Conservation (phyloP, 1,140 invertebrate genomes). For the Rhyacophila brunnea region DNA sequence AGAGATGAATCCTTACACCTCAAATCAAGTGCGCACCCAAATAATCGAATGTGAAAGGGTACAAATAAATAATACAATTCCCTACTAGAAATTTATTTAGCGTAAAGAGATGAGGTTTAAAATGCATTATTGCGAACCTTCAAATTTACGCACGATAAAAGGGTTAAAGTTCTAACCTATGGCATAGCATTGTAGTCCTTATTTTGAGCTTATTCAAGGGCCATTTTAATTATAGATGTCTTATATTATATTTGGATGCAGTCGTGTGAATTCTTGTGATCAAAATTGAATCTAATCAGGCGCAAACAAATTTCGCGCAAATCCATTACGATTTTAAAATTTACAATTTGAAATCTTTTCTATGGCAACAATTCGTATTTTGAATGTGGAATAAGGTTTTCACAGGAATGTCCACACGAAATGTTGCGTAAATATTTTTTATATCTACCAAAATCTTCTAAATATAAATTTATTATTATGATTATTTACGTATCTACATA, state of each 20-base stretch:
- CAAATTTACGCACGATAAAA: conserved; percentile 22
- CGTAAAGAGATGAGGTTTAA: conserved; percentile 34
- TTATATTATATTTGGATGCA: conserved; percentile 2
- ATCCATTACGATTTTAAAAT: conserved; percentile 10
- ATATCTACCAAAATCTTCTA: too few relatives aligned
- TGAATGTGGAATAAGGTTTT: too few relatives aligned
- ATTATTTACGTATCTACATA: too few relatives aligned
- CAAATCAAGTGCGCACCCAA: conserved; percentile 30
- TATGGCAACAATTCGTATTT: conserved; percentile 10
- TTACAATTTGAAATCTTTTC: conserved; percentile 10
- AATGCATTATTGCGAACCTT: conserved; percentile 21
- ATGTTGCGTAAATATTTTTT: too few relatives aligned
- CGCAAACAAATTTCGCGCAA: conserved; percentile 8
- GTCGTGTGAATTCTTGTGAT: conserved; percentile 13
- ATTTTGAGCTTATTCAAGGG: neutral
- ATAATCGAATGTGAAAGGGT: conserved; percentile 29
- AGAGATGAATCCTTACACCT: conserved; percentile 6
- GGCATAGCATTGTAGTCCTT: conserved; percentile 1
- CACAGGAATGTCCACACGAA: too few relatives aligned
- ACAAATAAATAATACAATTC: conserved; percentile 18
- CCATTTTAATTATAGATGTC: neutral
- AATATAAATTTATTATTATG: too few relatives aligned
- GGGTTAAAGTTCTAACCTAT: conserved; percentile 11
- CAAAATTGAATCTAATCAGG: conserved; percentile 23
- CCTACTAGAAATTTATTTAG: conserved; percentile 35